Evolutionary conservation across 2,888 invertebrate species (phyloP), one percentile per base, ranked within the genome.

Genomic region (Monochamus alternatus): DNA sequence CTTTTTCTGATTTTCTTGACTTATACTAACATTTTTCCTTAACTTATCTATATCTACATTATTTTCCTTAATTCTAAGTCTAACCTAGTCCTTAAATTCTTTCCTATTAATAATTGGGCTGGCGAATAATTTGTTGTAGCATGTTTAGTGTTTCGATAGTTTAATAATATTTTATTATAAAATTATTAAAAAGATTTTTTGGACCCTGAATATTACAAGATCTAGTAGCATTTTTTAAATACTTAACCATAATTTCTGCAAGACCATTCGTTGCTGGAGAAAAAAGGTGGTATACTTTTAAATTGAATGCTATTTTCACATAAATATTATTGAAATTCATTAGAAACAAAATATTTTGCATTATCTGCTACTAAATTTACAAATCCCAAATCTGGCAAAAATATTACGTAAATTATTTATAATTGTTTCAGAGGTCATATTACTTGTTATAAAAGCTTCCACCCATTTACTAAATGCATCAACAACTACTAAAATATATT

Each of bases 401-500:
- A 38, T 38, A 38, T 38, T 38, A 7, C 38, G 38, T 47, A 55
- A 60, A 67, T 67, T 14, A n/a, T 63, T 63, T 14, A 43, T 63
- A 4, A 32, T 44, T 8, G 63, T 63, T 3, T 2, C 8, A 7
- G 63, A 63, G 1, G 31, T 63, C 4, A 32, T 38, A 43, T 44
- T 63, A 63, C 2, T 63, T 2, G 63, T n/a, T n/a, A 43, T 14
- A 63, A 69, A 76, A 68, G 72, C 71, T 65, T 76, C 76, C 7
- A 76, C 32, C 75, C 77, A 77, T 63, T 77, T 77, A 38, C 76
- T 70, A n/a, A 55, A 71, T 5, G 78, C 71, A 63, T 78, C 78
- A 10, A 75, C 52, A 7, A 78, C 10, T 12, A 78, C 59, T 51
- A 78, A 69, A 73, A 73, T 70, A 51, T 66, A 52, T 64, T 59